Base-by-base conservation (phyloP, 2,888 invertebrate genomes). In the Caenorhabditis auriculariae region DNA sequence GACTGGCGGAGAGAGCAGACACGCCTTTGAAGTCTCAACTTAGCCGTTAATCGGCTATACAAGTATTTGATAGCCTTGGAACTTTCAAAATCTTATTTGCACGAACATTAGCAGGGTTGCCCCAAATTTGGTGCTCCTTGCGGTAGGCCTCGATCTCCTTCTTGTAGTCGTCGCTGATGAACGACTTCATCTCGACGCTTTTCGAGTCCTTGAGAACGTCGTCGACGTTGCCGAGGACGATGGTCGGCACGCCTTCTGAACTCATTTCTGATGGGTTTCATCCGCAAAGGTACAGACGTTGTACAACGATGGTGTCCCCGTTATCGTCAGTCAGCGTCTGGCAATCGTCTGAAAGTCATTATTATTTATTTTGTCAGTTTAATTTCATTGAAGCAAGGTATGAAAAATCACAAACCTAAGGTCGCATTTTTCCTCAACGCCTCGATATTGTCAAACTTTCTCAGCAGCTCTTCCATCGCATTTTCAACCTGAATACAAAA, bases 131-230 rank as follows among this genome's bases (percentile, higher is more conserved):
- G 17, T 62, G 64, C 9, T 58, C 53, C 39, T 63, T 63, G 28
- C 65, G 41, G 63, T 64, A 69, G 3, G 56, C 59, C 1, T 67
- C 69, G 27, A 72, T 61, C 48, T 72, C 72, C 35, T 59, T 51
- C 39, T 58, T 59, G 43, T 70, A 70, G 27, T 65, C 63, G 48
- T 67, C 60, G 9, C 60, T 65, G 26, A 60, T 57, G 41, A 58
- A 66, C 37, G 53, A 56, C 50, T 50, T 60, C 17, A 56, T 55
- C 17, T 49, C 44, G 26, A 46, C 42, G n/a, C 46, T 39, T 39
- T 55, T 58, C 28, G 49, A 43, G 4, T 47, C 49, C 23, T 45
- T 44, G 7, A 12, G 26, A n/a, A 54, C 6, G 6, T 57, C 44
- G 6, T 60, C 60, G 3, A 51, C 60, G 12, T 57, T 56, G n/a